Percentiles rank a stretch among this genome's conserved stretches.
These are phyloP conservation scores for Hydrotaea cyrtoneurina DNA, from an alignment of 2,888 invertebrate genomes.

Conservation along the genomic window DNA sequence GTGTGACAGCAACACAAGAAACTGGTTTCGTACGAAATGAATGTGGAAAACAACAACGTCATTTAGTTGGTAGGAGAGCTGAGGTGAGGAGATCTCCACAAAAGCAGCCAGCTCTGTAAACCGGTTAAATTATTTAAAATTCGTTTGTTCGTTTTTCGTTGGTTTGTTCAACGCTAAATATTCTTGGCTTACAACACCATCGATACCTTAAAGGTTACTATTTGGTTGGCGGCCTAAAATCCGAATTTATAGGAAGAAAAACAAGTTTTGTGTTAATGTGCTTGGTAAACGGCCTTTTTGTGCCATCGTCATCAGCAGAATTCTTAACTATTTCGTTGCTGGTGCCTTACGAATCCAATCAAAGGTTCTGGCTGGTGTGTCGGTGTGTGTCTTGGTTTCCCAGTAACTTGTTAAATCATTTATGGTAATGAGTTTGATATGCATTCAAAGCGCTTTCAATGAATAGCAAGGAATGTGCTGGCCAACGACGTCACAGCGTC, in stretches of 20 bases:
- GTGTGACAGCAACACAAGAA: background rate
- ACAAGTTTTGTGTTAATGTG: background rate
- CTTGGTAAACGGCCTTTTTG: background rate
- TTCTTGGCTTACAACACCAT: background rate
- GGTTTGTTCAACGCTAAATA: background rate
- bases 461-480: background rate
- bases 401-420: conserved; percentile 30
- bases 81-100: background rate
- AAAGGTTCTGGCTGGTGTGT: background rate
- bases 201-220: background rate
- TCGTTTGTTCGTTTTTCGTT: background rate
- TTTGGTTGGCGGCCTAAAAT: background rate
- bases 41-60: background rate
- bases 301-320: background rate
- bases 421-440: conserved; percentile 27
- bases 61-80: background rate
- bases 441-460: conserved; percentile 7
- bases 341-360: background rate
- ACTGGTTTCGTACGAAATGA: background rate
- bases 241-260: background rate
- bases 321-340: conserved; percentile 6
- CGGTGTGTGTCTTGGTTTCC: background rate
- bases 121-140: background rate
- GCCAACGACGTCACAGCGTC: background rate
- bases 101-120: background rate